Evolutionary conservation across 2,113 vertebrate species (phyloP), one percentile per base, ranked within the genome.

Genomic region (Apodemus sylvaticus): DNA sequence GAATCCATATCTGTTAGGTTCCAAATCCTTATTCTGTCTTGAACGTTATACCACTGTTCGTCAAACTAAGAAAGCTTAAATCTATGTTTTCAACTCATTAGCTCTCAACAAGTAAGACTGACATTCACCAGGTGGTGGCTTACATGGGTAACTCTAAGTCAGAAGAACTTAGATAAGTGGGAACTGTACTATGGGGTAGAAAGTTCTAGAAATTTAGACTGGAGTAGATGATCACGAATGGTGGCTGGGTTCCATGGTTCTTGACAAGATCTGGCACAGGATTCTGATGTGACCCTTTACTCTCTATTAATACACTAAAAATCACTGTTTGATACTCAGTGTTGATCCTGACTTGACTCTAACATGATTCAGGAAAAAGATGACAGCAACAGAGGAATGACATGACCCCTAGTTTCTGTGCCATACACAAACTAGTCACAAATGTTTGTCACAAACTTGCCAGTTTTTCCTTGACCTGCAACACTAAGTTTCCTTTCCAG

Each of bases 61-160:
- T 7, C 51, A 95, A 85, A 95, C 83, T 34, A 74, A 31, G 29
- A 91, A 89, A 73, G 19, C 19, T 85, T 53, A 79, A 93, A 73
- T 55, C 88, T 58, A 73, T n/a, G 86, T 62, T 91, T 68, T 87
- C 29, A 94, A 79, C 36, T 77, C 45, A 34, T 64, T 86, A 91
- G 20, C 7, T 85, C 24, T 90, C 74, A 91, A 48, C 16, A 26
- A 5, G 8, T n/a, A 74, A 58, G 48, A 55, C 34, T 95, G 31
- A 12, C 48, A 14, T 58, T 71, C 60, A 7, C 10, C 36, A 70
- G 36, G n/a, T 51, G 48, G 34, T 87, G 14, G 39, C 20, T 34
- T 13, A 87, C 10, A 64, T n/a, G 17, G 53, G 64, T 8, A 60
- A 51, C 26, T 62, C 39, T 17, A 51, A 73, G 53, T 14, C 60